Base-by-base conservation (phyloP, 2,113 vertebrate species). In the Mormyrus lacerda region DNA sequence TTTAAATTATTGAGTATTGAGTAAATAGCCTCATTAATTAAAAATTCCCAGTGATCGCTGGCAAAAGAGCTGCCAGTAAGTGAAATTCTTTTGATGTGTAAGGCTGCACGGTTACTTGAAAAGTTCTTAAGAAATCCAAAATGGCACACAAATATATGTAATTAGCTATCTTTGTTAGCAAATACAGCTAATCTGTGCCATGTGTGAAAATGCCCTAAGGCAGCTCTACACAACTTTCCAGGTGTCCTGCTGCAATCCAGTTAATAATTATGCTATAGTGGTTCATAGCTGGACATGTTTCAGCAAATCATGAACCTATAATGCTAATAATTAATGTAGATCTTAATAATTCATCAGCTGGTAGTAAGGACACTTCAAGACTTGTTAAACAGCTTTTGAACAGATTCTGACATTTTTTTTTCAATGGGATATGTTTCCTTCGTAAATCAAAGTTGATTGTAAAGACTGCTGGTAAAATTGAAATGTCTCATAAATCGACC, bases 151-250 rank as follows among this genome's bases (percentile, higher is more conserved):
- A 79, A 42, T 79, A 19, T 42, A 15, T 42, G 35, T 42, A 79
- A 79, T 79, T 79, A 79, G 15, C 73, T 19, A 42, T 35, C 73
- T 79, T 42, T 79, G 35, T 79, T 79, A n/a, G 58, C 8, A 69
- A 88, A 39, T 31, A 7, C 27, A 73, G 61, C 87, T 48, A 24
- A 73, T 73, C 8, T 88, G 4, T 48, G 42, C 87, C 87, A 88
- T 47, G 61, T 88, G 87, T 88, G 87, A 73, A 88, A 65, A 17
- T 45, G 24, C 44, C 58, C 39, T 53, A 27, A 73, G 87, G 35
- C 47, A 47, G 11, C 17, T 88, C n/a, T 45, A 9, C 44, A 73
- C 15, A 44, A 42, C 42, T 50, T 88, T 45, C 17, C 17, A 50
- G 65, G 50, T 88, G 55, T 73, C 45, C 58, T 69, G 58, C 24